Evolutionary conservation across 2,888 invertebrate species (phyloP).

Genomic region (Stegana nigrithorax): DNA sequence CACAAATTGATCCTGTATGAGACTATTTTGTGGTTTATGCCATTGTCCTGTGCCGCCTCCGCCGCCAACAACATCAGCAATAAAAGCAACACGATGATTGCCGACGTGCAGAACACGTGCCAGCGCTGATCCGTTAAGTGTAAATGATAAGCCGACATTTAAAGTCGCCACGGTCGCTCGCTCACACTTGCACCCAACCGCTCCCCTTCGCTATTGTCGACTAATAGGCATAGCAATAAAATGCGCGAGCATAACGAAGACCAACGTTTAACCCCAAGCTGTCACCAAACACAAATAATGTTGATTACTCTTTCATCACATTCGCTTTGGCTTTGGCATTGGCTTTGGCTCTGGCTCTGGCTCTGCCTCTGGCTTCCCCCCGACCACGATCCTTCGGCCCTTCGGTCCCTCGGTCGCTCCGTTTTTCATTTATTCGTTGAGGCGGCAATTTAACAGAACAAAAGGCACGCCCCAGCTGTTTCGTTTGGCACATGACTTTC

Average conservation of each 20-base stretch:
- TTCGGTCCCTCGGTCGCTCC: neutral
- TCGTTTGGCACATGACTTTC: slow-evolving; percentile 3
- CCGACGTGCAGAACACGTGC: slow-evolving; percentile 51
- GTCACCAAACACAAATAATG: too few relatives aligned
- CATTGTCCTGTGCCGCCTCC: slow-evolving; percentile 22
- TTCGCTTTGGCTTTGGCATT: neutral
- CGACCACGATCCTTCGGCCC: too few relatives aligned
- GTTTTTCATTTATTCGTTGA: too few relatives aligned
- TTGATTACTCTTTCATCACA: neutral
- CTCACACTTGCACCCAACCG: too few relatives aligned
- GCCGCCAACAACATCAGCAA: slow-evolving; percentile 12
- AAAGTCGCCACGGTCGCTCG: too few relatives aligned
- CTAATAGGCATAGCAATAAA: too few relatives aligned
- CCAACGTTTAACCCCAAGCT: slow-evolving; percentile 12
- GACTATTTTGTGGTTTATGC: slow-evolving; percentile 61
- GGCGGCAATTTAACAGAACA: too few relatives aligned
- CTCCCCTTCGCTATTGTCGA: too few relatives aligned
- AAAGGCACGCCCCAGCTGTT: slow-evolving; percentile 7
- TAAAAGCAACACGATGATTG: neutral
- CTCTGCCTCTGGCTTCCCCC: neutral
- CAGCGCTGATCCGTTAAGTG: slow-evolving; percentile 60
- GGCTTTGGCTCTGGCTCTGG: neutral
- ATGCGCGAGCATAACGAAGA: too few relatives aligned
- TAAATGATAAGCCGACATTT: slow-evolving; percentile 52
- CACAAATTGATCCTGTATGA: slow-evolving; percentile 60